Base-by-base conservation (phyloP, 2,888 invertebrate genomes). In the Rhabditoides inermis region DNA sequence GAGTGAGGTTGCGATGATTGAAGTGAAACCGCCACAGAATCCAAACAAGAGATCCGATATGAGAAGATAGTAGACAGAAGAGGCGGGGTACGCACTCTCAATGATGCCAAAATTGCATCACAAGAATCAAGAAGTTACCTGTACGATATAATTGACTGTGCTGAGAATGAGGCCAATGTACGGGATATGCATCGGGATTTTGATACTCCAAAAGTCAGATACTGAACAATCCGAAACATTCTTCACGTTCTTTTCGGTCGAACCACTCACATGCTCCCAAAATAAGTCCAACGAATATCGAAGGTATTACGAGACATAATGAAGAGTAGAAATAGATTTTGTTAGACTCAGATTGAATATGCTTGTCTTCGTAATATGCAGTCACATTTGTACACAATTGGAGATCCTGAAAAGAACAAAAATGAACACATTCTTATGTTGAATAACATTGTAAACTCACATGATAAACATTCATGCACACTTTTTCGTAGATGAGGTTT, bases 101-200 rank as follows among this genome's bases (percentile, higher is more conserved):
- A n/a, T n/a, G n/a, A n/a, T n/a, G n/a, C n/a, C n/a, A n/a, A 78
- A 1, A 77, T 44, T 18, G 77, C 45, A 41, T 74, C 75, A 42
- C 78, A 4, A 68, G 50, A 45, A 75, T 68, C 45, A 65, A n/a
- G n/a, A 75, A 18, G 69, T 50, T 3, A 76, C 61, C 56, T 77
- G 77, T 15, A 79, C 23, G 0, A 78, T 61, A 55, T 61, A 75
- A 49, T 68, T 73, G 28, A 73, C 42, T 28, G 66, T 61, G 28
- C 59, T 57, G 10, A 77, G 42, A 36, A 77, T 53, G 12, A 72
- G 61, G 2, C 78, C 78, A 26, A 77, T 45, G 44, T 73, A 66
- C 2, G 78, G 78, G 26, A 77, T 60, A n/a, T 79, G 52, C n/a
- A 79, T 63, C 6, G 78, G 75, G n/a, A 76, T 60, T 62, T 78